Evolutionary conservation across 2,888 invertebrate genomes (phyloP), one percentile per base, ranked within the genome.

Genomic region (Drosophila affinis): DNA sequence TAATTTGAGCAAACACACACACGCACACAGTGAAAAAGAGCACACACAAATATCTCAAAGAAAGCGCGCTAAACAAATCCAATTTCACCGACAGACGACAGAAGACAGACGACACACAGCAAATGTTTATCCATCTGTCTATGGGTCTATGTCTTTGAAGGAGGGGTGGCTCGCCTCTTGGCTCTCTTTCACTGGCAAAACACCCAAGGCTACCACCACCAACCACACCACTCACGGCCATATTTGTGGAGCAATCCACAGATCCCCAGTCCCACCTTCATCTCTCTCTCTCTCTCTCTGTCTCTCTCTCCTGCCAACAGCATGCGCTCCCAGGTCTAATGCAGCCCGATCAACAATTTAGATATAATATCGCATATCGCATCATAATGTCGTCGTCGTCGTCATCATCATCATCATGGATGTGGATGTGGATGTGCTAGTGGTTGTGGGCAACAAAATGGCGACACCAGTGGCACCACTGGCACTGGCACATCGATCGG

Each of bases 331-430:
- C 55, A 51, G 53, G 46, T 52, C 32, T 79, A 87, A 86, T 78
- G 88, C 88, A 88, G 79, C 77, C 39, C 86, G 86, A 89, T 86
- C 88, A 87, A 85, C 86, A 89, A 89, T 86, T 89, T 86, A 86
- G 86, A 86, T 86, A 86, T 80, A 78, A 87, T 88, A 89, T 87
- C 89, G 88, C 88, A 89, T 85, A 88, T 89, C 89, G 82, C 89
- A 85, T 84, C 83, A 83, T 88, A 82, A 87, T 82, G 82, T 82
- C 71, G 85, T 70, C 83, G 77, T 77, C 53, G 72, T 32, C 14
- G 14, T 39, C 39, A 56, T 72, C 21, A 46, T 76, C 54, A 59
- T 67, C 69, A 47, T 39, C 32, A 59, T 72, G 17, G 21, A 48
- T 76, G 44, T 39, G 10, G 32, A 32, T 27, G 61, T 51, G 24